Evolutionary conservation across 1,140 invertebrate species (phyloP).

Genomic region (Physella acuta): DNA sequence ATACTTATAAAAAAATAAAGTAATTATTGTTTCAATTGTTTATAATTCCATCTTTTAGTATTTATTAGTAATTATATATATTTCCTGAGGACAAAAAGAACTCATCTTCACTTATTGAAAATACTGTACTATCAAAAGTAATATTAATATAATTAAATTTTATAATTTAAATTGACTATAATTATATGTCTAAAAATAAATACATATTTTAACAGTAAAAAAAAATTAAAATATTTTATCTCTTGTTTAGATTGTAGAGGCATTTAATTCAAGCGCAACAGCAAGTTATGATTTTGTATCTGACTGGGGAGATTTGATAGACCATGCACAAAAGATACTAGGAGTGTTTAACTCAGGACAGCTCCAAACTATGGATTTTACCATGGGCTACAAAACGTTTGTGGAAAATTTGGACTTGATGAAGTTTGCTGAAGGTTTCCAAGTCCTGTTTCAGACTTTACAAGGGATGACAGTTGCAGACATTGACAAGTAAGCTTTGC

Average conservation of each 20-base stretch:
- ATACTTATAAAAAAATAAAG: too few species aligned
- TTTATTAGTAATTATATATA: too few species aligned
- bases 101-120: too few species aligned
- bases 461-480: not conserved
- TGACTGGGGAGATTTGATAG: constrained; percentile 22
- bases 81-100: too few species aligned
- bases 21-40: too few species aligned
- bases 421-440: not conserved
- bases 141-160: too few species aligned
- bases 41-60: too few species aligned
- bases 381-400: not conserved
- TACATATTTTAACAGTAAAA: too few species aligned
- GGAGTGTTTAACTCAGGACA: not conserved
- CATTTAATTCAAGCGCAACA: not conserved
- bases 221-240: too few species aligned
- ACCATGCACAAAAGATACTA: constrained; percentile 14
- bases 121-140: too few species aligned
- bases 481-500: constrained; percentile 1
- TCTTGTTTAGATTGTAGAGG: constrained; percentile 1
- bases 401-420: not conserved
- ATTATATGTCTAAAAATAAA: too few species aligned
- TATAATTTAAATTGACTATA: too few species aligned
- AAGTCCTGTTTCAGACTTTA: not conserved
- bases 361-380: not conserved
- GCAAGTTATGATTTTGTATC: constrained; percentile 4